These are phyloP conservation scores for Cebidichthys violaceus DNA, from an alignment of 2,113 vertebrate species.

Conservation along the genomic window DNA sequence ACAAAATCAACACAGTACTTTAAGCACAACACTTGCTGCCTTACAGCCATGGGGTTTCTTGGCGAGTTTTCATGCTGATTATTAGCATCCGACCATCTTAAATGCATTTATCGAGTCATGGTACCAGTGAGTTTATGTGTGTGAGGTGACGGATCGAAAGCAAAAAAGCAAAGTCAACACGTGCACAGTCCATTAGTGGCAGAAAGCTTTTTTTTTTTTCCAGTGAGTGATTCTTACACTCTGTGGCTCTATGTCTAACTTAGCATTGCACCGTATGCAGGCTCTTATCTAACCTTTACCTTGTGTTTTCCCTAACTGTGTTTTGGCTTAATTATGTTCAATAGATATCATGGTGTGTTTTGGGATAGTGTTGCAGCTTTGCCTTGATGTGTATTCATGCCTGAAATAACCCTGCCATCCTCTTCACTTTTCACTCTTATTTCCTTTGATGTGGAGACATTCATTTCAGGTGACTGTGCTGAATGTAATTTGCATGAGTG, in stretches of 20 bases:
- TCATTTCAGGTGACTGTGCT: conserved; percentile 50
- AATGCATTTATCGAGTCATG: neutral
- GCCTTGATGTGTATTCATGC: conserved; percentile 32
- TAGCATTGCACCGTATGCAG: conserved; percentile 2
- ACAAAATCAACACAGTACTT: too few relatives aligned
- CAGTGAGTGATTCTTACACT: neutral
- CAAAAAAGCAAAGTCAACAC: conserved; percentile 1
- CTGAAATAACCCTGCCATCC: conserved; percentile 41
- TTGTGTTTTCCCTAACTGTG: neutral
- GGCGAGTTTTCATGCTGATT: too few relatives aligned
- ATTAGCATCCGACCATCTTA: neutral
- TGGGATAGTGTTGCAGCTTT: conserved; percentile 13
- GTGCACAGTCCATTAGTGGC: neutral
- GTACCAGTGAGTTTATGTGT: neutral
- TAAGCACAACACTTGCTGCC: too few relatives aligned
- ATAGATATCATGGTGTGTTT: conserved; percentile 28
- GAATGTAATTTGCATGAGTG: conserved; percentile 55
- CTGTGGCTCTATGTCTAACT: neutral
- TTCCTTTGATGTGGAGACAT: conserved; percentile 48
- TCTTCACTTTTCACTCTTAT: conserved; percentile 47
- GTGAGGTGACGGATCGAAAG: neutral
- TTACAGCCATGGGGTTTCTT: too few relatives aligned
- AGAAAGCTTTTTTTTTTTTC: neutral
- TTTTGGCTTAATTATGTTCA: conserved; percentile 33
- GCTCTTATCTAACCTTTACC: conserved; percentile 24